A percentile compares a stretch with the other conserved stretches of the same genome.
Evolutionary conservation across 2,113 vertebrate genomes (phyloP).

Genomic region (Hippocampus guttulatus): DNA sequence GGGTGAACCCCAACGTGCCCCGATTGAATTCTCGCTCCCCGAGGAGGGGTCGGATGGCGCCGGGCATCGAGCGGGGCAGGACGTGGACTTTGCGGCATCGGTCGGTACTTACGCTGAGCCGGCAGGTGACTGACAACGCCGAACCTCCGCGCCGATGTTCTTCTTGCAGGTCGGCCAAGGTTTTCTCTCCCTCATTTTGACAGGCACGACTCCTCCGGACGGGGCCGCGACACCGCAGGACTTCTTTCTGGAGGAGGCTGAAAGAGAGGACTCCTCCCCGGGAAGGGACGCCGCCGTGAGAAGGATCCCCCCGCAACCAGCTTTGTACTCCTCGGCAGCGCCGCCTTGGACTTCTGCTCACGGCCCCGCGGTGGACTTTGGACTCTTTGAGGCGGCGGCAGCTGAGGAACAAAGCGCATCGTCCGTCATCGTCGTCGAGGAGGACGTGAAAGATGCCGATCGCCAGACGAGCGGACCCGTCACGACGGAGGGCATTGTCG

Average conservation of each 20-base stretch:
- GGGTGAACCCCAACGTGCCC: constrained; percentile 3
- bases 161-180: not conserved
- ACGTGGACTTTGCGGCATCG: not conserved
- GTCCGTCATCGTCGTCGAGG: constrained; percentile 32
- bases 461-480: not conserved
- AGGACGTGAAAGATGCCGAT: constrained; percentile 23
- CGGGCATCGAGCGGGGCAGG: not conserved
- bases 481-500: not conserved
- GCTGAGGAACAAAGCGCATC: constrained; percentile 9
- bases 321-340: constrained; percentile 14
- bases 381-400: constrained; percentile 51
- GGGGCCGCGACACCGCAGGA: constrained; percentile 34
- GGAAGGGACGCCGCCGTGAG: constrained; percentile 21
- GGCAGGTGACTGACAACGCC: constrained; percentile 35
- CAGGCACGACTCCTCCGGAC: constrained; percentile 49
- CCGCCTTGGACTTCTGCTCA: constrained; percentile 14
- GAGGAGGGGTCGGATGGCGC: not conserved
- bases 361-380: constrained; percentile 28
- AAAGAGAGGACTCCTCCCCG: constrained; percentile 13
- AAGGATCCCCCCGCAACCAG: not conserved
- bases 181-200: constrained; percentile 30
- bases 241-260: not conserved
- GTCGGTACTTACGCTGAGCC: constrained; percentile 1
- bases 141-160: not conserved
- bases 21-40: not conserved